Evolutionary conservation across 2,888 invertebrate genomes (phyloP).

Genomic region (Argyresthia albistria): DNA sequence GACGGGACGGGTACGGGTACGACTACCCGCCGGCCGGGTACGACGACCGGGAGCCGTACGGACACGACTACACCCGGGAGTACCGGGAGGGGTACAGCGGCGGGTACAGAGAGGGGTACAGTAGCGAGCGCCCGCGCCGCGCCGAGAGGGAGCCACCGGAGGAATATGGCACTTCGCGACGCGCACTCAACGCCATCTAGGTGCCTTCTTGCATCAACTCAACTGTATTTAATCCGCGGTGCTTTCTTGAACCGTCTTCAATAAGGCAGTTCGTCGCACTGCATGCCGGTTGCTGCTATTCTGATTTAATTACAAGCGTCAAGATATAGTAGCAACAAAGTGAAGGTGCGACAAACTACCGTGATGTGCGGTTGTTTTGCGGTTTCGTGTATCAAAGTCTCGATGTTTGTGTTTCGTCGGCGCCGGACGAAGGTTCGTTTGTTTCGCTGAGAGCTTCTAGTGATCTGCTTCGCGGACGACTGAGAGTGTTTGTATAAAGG

Average conservation of each 20-base stretch:
- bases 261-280: too few relatives aligned
- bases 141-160: slow-evolving; percentile 58
- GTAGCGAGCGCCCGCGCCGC: slow-evolving; percentile 49
- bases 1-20: slow-evolving; percentile 29
- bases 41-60: slow-evolving; percentile 47
- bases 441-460: slow-evolving; percentile 5
- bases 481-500: slow-evolving; percentile 7
- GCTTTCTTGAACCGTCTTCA: too few relatives aligned
- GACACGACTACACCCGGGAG: slow-evolving; percentile 26
- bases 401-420: not conserved
- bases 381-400: not conserved
- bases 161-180: slow-evolving; percentile 76
- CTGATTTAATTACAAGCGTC: too few relatives aligned
- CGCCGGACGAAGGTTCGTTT: not conserved
- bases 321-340: too few relatives aligned
- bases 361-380: too few relatives aligned
- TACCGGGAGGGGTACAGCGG: slow-evolving; percentile 50
- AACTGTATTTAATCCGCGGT: too few relatives aligned
- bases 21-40: slow-evolving; percentile 31
- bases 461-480: slow-evolving; percentile 6
- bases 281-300: too few relatives aligned
- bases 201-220: not conserved
- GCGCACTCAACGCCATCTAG: slow-evolving; percentile 84
- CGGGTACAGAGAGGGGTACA: slow-evolving; percentile 50
- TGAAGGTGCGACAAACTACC: too few relatives aligned